phyloP scores from a whole-genome alignment of 2,888 invertebrate species.

The Hyalella azteca region DNA sequence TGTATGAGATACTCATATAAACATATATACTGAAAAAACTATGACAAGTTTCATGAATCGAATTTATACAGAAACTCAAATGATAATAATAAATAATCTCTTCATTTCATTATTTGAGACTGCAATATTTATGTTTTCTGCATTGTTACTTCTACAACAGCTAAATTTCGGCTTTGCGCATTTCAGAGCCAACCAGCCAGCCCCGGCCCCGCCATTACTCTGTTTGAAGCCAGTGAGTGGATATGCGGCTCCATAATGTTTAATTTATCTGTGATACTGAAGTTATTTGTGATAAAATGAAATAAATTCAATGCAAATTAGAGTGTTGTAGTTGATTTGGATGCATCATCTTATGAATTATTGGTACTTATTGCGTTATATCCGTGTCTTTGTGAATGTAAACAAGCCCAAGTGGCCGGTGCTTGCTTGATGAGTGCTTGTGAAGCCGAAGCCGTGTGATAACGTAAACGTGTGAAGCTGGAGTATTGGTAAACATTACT shows the following conservation, averaged over 20 bases:
- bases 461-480: not conserved
- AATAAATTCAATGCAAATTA: too few relatives aligned
- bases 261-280: not conserved
- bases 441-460: not conserved
- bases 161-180: not conserved
- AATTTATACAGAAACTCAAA: not conserved
- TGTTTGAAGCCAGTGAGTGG: slow-evolving; percentile 26
- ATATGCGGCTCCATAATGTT: not conserved
- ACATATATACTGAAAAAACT: not conserved
- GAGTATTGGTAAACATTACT: not conserved
- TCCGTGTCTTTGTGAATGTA: not conserved
- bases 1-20: not conserved
- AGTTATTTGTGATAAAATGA: not conserved
- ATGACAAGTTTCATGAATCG: not conserved
- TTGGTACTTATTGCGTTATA: not conserved
- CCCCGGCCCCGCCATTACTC: slow-evolving; percentile 18
- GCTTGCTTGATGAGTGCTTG: not conserved
- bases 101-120: not conserved
- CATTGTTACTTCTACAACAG: not conserved
- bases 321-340: too few relatives aligned
- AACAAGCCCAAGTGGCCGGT: slow-evolving; percentile 7
- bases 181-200: not conserved
- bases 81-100: not conserved
- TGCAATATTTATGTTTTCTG: not conserved
- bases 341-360: too few relatives aligned